Evolutionary conservation across 2,888 invertebrate species (phyloP), one percentile per base, ranked within the genome.

Genomic region (Synanthedon vespiformis): DNA sequence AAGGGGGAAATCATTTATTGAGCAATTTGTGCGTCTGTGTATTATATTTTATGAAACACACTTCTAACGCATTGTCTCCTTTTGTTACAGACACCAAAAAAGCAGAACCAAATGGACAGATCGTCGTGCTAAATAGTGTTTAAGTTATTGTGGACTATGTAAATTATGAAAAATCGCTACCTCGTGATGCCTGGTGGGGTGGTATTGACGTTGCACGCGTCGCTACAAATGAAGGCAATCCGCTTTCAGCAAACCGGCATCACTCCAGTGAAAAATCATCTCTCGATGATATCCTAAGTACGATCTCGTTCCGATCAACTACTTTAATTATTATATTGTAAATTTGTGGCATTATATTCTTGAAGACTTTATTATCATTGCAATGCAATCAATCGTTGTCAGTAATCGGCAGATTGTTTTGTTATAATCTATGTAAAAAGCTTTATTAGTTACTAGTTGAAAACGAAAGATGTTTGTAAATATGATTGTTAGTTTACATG

Each of bases 1-100:
- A 63, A 61, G 58, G 61, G 67, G 64, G 69, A 63, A 62, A 54
- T 58, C 52, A 49, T 49, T 51, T 51, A 51, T 48, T 50, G 34
- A 52, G 27, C 34, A 40, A 52, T 44, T 49, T 77, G 76, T 76
- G 78, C 79, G 80, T 77, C 78, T 78, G 77, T 74, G 69, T 77
- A 68, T 68, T 62, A 70, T 78, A n/a, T n/a, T n/a, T 78, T 79
- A 77, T 77, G 72, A 65, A 67, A 60, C 62, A 61, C 64, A 63
- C 67, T 65, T 65, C 72, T 80, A 57, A 80, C 60, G 47, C 59
- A 52, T 51, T 40, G 63, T 67, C 73, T 71, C 65, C 61, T 59
- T 65, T 89, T 89, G 85, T 91, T 91, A 70, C 90, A 91, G 91
- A 89, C 88, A 61, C 88, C 90, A 64, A 91, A 91, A 72, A 90